These are phyloP conservation scores for Drosophila triauraria DNA, from an alignment of 1,140 invertebrate species.

Conservation along the genomic window DNA sequence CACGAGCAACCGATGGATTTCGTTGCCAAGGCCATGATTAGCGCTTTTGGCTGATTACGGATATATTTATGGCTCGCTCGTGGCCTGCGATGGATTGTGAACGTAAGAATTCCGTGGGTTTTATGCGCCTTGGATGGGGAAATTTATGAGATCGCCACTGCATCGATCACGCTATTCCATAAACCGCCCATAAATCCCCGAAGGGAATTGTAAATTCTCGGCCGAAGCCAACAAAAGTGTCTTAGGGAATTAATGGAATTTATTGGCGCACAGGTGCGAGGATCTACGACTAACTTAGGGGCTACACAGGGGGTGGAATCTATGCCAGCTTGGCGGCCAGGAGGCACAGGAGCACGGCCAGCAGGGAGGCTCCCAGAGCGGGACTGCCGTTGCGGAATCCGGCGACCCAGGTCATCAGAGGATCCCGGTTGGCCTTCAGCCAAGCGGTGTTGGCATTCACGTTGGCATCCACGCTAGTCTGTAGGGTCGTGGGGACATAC, in stretches of 20 bases:
- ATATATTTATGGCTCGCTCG: constrained; percentile 12
- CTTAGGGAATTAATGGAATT: constrained; percentile 15
- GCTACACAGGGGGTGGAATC: background rate
- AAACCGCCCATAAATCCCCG: constrained; percentile 16
- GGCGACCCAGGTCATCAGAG: constrained; percentile 62
- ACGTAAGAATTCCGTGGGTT: background rate
- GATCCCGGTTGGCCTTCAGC: constrained; percentile 60
- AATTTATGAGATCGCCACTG: constrained; percentile 38
- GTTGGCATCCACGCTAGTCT: constrained; percentile 50
- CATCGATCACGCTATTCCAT: constrained; percentile 10
- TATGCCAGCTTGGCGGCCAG: constrained; percentile 49
- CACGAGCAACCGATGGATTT: constrained; percentile 1
- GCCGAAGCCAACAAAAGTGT: constrained; percentile 7
- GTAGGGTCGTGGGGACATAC: constrained; percentile 49
- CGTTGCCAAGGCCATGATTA: constrained; percentile 28
- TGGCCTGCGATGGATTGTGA: background rate
- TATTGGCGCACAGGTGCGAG: constrained; percentile 23
- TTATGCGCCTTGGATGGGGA: background rate
- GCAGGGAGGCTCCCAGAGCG: constrained; percentile 48
- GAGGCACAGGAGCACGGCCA: constrained; percentile 54
- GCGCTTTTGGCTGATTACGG: constrained; percentile 8
- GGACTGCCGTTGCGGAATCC: constrained; percentile 56
- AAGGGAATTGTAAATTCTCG: constrained; percentile 25
- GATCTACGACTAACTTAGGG: constrained; percentile 32
- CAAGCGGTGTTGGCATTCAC: constrained; percentile 65